phyloP scores from a whole-genome alignment of 2,113 vertebrate species.

The Bufo gargarizans region DNA sequence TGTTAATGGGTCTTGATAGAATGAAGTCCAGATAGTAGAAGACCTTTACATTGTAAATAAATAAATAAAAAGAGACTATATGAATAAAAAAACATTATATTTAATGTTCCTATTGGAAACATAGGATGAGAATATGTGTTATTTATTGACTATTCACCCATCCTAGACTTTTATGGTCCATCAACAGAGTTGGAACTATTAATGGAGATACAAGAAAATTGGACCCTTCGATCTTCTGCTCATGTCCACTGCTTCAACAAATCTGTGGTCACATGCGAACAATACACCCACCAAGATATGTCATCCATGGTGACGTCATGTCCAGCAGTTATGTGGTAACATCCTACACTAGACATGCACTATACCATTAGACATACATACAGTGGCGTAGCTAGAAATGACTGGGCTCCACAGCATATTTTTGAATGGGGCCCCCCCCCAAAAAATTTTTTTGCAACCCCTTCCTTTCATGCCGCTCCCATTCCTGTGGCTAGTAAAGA shows the following conservation, averaged over 20 bases:
- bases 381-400: too few species aligned
- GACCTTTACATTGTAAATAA: neutral
- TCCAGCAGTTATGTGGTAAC: neutral
- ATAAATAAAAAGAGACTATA: neutral
- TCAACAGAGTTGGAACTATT: too few species aligned
- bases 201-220: neutral
- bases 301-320: neutral
- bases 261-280: neutral
- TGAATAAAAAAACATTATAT: too few species aligned
- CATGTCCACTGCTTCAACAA: neutral
- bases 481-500: too few species aligned
- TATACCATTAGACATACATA: neutral
- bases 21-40: conserved; percentile 26
- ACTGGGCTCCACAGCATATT: too few species aligned
- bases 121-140: too few species aligned
- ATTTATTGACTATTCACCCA: too few species aligned
- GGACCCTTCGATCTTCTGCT: neutral
- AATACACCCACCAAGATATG: neutral
- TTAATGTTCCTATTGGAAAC: too few species aligned
- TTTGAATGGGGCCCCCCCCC: too few species aligned
- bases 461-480: too few species aligned
- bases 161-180: too few species aligned
- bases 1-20: conserved; percentile 31
- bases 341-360: neutral
- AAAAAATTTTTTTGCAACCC: too few species aligned